A percentile compares a stretch with the other conserved stretches of the same genome.
phyloP scores from a whole-genome alignment of 1,140 invertebrate species.

The Hyles vespertilio region DNA sequence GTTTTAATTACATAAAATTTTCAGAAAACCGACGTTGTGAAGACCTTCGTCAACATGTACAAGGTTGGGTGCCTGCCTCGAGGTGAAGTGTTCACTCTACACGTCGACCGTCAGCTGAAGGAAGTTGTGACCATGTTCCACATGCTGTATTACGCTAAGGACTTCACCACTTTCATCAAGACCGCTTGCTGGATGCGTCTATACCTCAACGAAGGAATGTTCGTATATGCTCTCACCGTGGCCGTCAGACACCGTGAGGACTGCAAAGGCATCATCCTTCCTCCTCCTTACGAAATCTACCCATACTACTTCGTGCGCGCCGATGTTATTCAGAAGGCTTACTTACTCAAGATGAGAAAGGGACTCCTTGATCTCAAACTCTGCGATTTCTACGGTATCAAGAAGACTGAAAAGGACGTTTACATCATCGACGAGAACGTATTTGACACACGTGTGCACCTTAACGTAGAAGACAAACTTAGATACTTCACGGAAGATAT shows the following conservation, averaged over 20 bases:
- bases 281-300: constrained; percentile 82
- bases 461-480: constrained; percentile 66
- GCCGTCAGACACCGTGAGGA: constrained; percentile 79
- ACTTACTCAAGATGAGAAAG: constrained; percentile 75
- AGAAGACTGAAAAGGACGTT: constrained; percentile 57
- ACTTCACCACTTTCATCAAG: constrained; percentile 77
- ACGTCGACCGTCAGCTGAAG: constrained; percentile 77
- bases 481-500: constrained; percentile 83
- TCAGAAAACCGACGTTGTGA: constrained; percentile 76
- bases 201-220: constrained; percentile 79
- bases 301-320: constrained; percentile 80
- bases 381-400: constrained; percentile 61
- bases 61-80: constrained; percentile 76
- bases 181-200: constrained; percentile 80
- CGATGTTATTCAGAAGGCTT: constrained; percentile 78
- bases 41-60: constrained; percentile 77
- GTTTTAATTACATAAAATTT: constrained; percentile 12
- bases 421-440: constrained; percentile 68
- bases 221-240: constrained; percentile 78
- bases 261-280: constrained; percentile 77
- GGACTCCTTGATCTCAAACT: constrained; percentile 57
- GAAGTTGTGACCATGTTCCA: constrained; percentile 81
- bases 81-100: constrained; percentile 79
- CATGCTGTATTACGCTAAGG: constrained; percentile 82
- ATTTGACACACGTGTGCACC: constrained; percentile 54